Evolutionary conservation across 2,113 vertebrate species (phyloP), one percentile per base, ranked within the genome.

Genomic region (Chunga burmeisteri): DNA sequence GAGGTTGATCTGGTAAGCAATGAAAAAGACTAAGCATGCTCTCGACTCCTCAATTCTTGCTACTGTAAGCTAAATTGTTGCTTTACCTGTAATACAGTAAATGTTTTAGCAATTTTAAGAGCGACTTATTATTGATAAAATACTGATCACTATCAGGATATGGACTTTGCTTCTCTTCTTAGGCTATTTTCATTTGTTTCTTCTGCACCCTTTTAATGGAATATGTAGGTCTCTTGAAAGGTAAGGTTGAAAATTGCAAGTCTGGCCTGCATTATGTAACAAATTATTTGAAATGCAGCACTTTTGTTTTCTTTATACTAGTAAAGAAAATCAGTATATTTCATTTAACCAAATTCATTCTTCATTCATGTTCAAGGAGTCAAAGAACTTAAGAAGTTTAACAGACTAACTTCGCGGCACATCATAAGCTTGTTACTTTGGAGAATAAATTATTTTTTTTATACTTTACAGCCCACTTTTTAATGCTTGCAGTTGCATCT

Each of bases 181-280:
- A 98, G 98, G 97, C 98, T 97, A 91, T 98, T 98, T 98, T 99
- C 98, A 98, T 98, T 98, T 98, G 98, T 98, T 98, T 98, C 98
- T 98, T 98, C 98, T 98, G 98, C 99, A 98, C 98, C 98, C 98
- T 99, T 98, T 99, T 98, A 98, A 98, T 98, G 97, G 98, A 97
- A 97, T 98, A 97, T 99, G 61, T 99, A 98, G 98, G 98, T 98
- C 98, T 98, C 98, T 98, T 98, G 99, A 99, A 98, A 99, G 99
- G 99, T 99, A 99, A 99, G 98, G 97, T 96, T 91, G 96, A 97
- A 97, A 96, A 97, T 97, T 95, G 92, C 96, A 93, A 98, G 97
- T 96, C 93, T 97, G 97, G 97, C 98, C 98, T 99, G 98, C 96
- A 97, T 97, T 97, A 92, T 90, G 44, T 98, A 98, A 98, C 97